These are phyloP conservation scores for Cinclus mexicanus DNA, from an alignment of 2,113 vertebrate species.

Conservation along the genomic window DNA sequence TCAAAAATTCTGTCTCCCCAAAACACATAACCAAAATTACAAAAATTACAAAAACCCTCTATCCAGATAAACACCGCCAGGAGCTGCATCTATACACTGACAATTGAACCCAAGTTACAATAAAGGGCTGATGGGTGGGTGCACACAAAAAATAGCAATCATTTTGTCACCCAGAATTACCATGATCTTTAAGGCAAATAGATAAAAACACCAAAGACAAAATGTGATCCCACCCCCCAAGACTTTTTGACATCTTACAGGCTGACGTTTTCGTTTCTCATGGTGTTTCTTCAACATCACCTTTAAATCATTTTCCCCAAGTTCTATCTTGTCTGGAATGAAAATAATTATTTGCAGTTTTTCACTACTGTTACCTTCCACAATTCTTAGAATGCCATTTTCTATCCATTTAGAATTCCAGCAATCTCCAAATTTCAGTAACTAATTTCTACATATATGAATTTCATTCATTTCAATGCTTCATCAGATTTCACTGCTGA, in stretches of 20 bases:
- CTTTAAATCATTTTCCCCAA: slow-evolving; percentile 89
- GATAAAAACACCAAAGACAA: not conserved
- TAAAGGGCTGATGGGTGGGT: not conserved
- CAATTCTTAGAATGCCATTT: not conserved
- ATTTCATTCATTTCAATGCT: not conserved
- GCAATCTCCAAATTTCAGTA: not conserved
- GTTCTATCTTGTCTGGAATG: slow-evolving; percentile 85
- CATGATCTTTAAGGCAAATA: not conserved
- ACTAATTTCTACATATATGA: not conserved
- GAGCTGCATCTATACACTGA: not conserved
- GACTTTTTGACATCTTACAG: slow-evolving; percentile 76
- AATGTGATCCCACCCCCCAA: not conserved
- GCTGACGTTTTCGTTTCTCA: slow-evolving; percentile 92
- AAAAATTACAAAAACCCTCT: not conserved
- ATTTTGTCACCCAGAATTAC: not conserved
- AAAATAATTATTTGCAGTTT: not conserved
- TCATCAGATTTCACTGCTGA: not conserved
- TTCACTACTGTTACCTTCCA: not conserved
- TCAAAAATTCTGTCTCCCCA: not conserved
- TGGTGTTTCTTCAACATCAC: slow-evolving; percentile 89
- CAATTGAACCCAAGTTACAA: not conserved
- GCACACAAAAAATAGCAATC: not conserved
- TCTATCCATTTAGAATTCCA: not conserved
- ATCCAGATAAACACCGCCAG: not conserved
- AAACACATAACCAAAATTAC: not conserved